Percentiles rank a stretch among this genome's conserved stretches.
Evolutionary conservation across 1,140 invertebrate species (phyloP).

Genomic region (Cotesia chilonis): DNA sequence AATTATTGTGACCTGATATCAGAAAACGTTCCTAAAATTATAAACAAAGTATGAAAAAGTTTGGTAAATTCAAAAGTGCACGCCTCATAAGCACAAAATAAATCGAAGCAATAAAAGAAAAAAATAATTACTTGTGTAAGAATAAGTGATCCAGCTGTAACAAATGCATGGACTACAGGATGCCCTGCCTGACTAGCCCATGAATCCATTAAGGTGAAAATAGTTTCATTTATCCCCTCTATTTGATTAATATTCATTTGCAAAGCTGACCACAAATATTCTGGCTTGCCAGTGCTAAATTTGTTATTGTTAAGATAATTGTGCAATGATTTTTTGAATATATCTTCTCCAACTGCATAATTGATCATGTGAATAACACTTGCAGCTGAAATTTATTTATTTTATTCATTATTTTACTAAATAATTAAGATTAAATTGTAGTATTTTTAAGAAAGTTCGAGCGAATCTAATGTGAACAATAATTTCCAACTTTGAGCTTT

Average conservation of each 20-base stretch:
- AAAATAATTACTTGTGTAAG: conserved; percentile 61
- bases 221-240: conserved; percentile 56
- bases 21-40: conserved; percentile 39
- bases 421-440: too few species aligned
- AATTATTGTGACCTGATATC: conserved; percentile 16
- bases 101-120: not conserved
- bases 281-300: conserved; percentile 69
- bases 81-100: too few species aligned
- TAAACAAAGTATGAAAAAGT: too few species aligned
- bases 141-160: conserved; percentile 54
- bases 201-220: conserved; percentile 68
- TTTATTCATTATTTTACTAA: too few species aligned
- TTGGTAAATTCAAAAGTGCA: too few species aligned
- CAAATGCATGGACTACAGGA: conserved; percentile 72
- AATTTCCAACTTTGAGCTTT: too few species aligned
- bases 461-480: too few species aligned
- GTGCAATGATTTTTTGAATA: conserved; percentile 70
- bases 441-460: too few species aligned
- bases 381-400: conserved; percentile 60
- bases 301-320: conserved; percentile 63
- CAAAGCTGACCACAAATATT: conserved; percentile 70
- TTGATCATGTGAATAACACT: conserved; percentile 80
- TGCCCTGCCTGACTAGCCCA: conserved; percentile 79
- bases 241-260: conserved; percentile 61
- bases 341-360: conserved; percentile 71